Base-by-base conservation (phyloP, 1,140 invertebrate genomes). In the Amphibalanus amphitrite region DNA sequence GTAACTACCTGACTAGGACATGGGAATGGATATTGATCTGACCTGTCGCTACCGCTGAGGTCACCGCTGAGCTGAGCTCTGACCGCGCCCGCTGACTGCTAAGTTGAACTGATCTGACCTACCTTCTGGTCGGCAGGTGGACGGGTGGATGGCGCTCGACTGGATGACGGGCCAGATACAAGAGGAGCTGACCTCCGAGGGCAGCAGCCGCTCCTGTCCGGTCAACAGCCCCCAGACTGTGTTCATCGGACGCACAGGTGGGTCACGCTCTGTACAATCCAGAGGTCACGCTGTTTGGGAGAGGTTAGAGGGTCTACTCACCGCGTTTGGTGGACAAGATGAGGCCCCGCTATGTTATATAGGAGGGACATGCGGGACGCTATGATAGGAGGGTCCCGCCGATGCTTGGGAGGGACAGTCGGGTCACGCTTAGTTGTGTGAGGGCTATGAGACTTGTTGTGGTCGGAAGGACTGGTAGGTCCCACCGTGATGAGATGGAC, bases 171-270 rank as follows among this genome's bases (percentile, higher is more conserved):
- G 65, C 65, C 28, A 26, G 65, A 8, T 67, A 3, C 65, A 28
- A 10, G 65, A 67, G n/a, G n/a, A 67, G 28, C 8, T 67, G 28
- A 67, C 65, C 1, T 28, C 65, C 3, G 28, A 67, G 65, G 28
- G 65, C 65, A 15, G 23, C 65, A 28, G 29, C 23, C 28, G 67
- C 67, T 29, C 70, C 15, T 71, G 70, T 28, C 70, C 40, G 13
- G 70, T 29, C 17, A 64, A 29, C 3, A 71, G 40, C n/a, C 72
- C 28, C 28, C 38, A 29, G 47, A 59, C 25, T 26, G 29, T 73
- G 28, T 26, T 38, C 59, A 72, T 67, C 38, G 72, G 71, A 20
- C 47, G 47, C 20, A 59, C 47, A 59, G 47, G 47, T 59, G n/a
- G n/a, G n/a, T n/a, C n/a, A n/a, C n/a, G n/a, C n/a, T n/a, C n/a